Conservation (phyloP, 2,888 invertebrate genomes). For the Balanococcus diminutus region DNA sequence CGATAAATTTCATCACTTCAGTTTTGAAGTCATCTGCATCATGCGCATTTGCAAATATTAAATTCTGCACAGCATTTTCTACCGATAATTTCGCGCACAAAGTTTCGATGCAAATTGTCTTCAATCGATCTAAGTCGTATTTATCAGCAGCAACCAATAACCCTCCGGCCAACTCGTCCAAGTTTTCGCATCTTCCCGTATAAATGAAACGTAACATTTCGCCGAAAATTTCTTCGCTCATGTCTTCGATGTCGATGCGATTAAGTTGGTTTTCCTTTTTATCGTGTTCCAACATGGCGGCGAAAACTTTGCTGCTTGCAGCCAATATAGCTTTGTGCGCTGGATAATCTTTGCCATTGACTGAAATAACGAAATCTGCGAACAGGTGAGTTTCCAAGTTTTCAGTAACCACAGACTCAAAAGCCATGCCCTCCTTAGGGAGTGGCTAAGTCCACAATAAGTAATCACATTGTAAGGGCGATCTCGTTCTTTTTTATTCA, state of each 20-base stretch:
- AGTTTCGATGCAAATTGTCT: neutral
- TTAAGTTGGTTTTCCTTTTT: neutral
- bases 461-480: no score
- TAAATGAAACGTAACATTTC: neutral
- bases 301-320: neutral
- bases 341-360: neutral
- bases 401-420: no score
- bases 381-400: neutral
- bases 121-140: neutral
- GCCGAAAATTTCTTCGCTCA: neutral
- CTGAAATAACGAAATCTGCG: neutral
- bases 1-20: conserved; percentile 98
- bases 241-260: neutral
- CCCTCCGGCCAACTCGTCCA: neutral
- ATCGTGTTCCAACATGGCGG: neutral
- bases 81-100: neutral
- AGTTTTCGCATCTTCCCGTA: neutral
- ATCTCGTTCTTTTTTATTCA: no score
- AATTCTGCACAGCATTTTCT: neutral
- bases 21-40: conserved; percentile 80
- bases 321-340: neutral
- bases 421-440: no score
- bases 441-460: no score
- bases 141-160: neutral
- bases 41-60: neutral